Evolutionary conservation across 2,113 vertebrate genomes (phyloP).

Genomic region (Hucho hucho): DNA sequence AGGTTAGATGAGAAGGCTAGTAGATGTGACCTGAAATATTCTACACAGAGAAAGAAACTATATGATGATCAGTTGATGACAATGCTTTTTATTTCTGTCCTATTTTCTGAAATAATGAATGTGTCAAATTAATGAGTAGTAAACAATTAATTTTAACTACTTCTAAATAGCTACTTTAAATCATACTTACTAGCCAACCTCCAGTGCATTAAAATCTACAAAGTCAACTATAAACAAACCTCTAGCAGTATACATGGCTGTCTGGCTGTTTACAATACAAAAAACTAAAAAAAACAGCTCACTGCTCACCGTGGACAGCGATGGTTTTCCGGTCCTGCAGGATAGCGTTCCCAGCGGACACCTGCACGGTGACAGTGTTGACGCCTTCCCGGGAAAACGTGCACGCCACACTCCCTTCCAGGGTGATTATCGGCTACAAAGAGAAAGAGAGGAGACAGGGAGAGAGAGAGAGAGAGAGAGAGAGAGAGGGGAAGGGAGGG

Average conservation of each 20-base stretch:
- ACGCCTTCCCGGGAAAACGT: constrained; percentile 91
- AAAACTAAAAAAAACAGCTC: neutral
- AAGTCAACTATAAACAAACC: neutral
- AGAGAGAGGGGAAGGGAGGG: too few species aligned
- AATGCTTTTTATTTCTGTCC: neutral
- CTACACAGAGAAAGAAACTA: constrained; percentile 64
- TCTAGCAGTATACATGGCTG: too few species aligned
- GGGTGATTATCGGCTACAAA: constrained; percentile 86
- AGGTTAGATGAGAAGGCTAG: constrained; percentile 94
- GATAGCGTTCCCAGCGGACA: constrained; percentile 87
- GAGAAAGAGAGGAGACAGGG: constrained; percentile 3
- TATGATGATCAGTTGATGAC: neutral
- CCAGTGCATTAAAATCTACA: neutral
- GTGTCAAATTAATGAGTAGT: too few species aligned
- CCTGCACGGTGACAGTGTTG: constrained; percentile 92
- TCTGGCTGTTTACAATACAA: neutral
- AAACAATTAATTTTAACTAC: too few species aligned
- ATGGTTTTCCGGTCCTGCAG: constrained; percentile 94
- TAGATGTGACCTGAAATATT: constrained; percentile 90
- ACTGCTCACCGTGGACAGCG: constrained; percentile 89
- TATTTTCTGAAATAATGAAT: neutral
- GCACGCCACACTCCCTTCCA: constrained; percentile 90
- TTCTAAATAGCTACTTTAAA: too few species aligned
- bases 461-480: too few species aligned
- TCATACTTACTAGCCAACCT: too few species aligned